Percentiles rank a stretch among this genome's conserved stretches.
Conservation (phyloP, 2,113 vertebrate genomes). For the Hippocampus abdominalis region DNA sequence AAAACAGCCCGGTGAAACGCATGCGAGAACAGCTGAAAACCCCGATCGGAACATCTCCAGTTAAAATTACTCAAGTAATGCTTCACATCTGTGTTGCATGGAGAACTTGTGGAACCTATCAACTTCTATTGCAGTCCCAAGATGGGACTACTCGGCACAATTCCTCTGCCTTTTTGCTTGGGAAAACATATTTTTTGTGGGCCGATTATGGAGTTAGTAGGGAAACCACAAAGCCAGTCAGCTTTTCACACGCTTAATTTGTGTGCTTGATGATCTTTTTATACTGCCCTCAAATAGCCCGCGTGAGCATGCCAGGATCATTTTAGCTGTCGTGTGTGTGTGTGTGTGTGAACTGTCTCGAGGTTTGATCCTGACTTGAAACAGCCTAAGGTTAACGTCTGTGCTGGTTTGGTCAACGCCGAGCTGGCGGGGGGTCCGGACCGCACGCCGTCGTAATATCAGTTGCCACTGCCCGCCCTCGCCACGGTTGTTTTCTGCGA, state of each 20-base stretch:
- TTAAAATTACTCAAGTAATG: too few species aligned
- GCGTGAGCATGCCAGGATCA: slow-evolving; percentile 16
- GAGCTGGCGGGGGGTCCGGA: slow-evolving; percentile 18
- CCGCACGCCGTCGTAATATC: slow-evolving; percentile 66
- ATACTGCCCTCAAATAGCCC: not conserved
- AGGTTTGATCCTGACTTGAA: slow-evolving; percentile 48
- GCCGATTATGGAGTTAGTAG: not conserved
- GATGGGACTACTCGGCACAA: not conserved
- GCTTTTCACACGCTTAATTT: not conserved
- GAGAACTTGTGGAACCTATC: not conserved
- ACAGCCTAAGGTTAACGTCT: slow-evolving; percentile 51
- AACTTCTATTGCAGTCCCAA: not conserved
- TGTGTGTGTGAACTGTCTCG: slow-evolving; percentile 9
- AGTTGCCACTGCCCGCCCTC: slow-evolving; percentile 51
- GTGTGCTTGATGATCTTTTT: slow-evolving; percentile 7
- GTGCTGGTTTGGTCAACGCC: slow-evolving; percentile 35
- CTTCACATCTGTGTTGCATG: too few species aligned
- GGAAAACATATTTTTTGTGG: not conserved
- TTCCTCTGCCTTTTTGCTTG: not conserved
- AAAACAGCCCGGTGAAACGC: too few species aligned
- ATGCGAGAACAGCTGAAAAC: too few species aligned
- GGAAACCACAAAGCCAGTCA: not conserved
- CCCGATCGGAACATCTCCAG: too few species aligned
- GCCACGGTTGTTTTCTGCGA: not conserved
- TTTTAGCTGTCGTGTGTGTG: slow-evolving; percentile 23